phyloP scores from a whole-genome alignment of 1,140 invertebrate genomes.

The Agrypnia vestita region DNA sequence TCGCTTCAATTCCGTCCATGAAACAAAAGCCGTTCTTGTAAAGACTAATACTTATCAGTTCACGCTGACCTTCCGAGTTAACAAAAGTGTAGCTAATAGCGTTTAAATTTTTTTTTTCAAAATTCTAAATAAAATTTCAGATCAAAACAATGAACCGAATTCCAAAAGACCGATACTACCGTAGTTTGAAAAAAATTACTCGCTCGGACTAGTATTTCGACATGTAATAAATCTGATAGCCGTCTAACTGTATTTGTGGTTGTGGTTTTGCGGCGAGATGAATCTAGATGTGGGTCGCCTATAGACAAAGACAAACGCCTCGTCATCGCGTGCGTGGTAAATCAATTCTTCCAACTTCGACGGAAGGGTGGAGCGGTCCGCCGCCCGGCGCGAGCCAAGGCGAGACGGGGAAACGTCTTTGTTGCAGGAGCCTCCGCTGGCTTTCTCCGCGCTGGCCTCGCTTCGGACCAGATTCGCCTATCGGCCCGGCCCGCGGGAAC shows the following conservation, averaged over 20 bases:
- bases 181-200: no score
- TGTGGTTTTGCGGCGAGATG: constrained; percentile 17
- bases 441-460: constrained; percentile 15
- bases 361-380: not conserved
- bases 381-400: not conserved
- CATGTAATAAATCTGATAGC: constrained; percentile 25
- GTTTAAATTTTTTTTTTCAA: no score
- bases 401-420: not conserved
- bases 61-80: no score
- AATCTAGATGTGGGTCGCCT: constrained; percentile 22
- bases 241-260: constrained; percentile 32
- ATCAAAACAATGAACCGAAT: no score
- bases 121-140: no score
- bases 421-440: not conserved
- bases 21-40: no score
- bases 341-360: not conserved
- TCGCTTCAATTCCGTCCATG: no score
- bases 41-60: no score
- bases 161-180: no score
- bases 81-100: no score
- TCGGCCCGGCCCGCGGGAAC: constrained; percentile 5
- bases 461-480: constrained; percentile 1
- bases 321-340: not conserved
- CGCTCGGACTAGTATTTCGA: no score
- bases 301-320: constrained; percentile 3